Conservation (phyloP, 2,113 vertebrate species). For the Chaetorhynchus papuensis region DNA sequence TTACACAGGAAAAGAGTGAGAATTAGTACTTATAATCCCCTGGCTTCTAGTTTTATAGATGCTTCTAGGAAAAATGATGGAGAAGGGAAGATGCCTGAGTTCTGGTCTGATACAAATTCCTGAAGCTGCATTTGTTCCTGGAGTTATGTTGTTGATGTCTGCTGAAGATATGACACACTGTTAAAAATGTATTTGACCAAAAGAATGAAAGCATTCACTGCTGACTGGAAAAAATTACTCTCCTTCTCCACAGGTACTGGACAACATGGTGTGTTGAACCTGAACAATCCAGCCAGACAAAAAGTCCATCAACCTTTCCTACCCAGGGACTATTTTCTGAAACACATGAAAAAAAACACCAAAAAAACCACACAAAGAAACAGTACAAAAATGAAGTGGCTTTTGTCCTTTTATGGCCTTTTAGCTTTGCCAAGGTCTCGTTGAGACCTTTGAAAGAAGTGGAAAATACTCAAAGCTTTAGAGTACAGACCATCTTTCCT, state of each 20-base stretch:
- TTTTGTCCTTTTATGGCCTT: not conserved
- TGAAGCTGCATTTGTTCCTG: not conserved
- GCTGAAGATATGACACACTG: not conserved
- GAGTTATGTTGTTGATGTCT: not conserved
- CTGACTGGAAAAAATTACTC: not conserved
- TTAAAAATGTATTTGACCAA: not conserved
- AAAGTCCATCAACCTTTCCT: not conserved
- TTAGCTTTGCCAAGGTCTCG: not conserved
- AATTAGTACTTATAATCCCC: not conserved
- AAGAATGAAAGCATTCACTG: not conserved
- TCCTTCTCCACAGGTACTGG: not conserved
- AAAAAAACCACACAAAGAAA: not conserved
- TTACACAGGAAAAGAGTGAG: not conserved
- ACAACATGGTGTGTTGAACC: not conserved
- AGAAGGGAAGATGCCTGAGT: not conserved
- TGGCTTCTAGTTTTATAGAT: not conserved
- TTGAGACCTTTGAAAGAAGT: not conserved
- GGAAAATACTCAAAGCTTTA: not conserved
- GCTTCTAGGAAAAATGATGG: not conserved
- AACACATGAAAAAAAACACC: fast-evolving
- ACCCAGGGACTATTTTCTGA: not conserved
- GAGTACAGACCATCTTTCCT: not conserved
- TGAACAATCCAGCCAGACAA: not conserved
- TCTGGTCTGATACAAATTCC: not conserved
- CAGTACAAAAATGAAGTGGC: not conserved